Percentiles rank a stretch among this genome's conserved stretches.
Evolutionary conservation across 2,888 invertebrate genomes (phyloP).

Genomic region (Hypercompe scribonia): DNA sequence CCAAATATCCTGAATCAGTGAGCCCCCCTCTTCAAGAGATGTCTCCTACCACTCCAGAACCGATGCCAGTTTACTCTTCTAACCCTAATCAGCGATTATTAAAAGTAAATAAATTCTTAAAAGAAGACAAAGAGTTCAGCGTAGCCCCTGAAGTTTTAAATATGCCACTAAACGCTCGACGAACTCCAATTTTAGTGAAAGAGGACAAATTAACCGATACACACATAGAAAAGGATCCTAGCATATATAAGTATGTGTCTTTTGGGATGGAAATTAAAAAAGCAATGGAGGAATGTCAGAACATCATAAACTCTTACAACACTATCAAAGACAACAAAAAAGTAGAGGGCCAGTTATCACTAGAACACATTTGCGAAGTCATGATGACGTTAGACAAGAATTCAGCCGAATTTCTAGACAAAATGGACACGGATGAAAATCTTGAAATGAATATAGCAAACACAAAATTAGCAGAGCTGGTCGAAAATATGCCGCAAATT

Average conservation of each 20-base stretch:
- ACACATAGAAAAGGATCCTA: constrained; percentile 62
- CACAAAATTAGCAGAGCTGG: constrained; percentile 72
- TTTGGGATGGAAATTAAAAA: constrained; percentile 81
- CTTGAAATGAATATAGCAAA: constrained; percentile 67
- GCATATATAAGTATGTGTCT: constrained; percentile 75
- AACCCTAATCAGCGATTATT: constrained; percentile 72
- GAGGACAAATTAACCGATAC: constrained; percentile 54
- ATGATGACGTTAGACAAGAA: constrained; percentile 80
- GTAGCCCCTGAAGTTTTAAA: constrained; percentile 64
- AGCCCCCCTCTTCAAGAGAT: constrained; percentile 81
- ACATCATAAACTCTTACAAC: constrained; percentile 79
- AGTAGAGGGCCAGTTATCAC: constrained; percentile 62
- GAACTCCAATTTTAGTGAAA: constrained; percentile 59
- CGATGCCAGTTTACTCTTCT: constrained; percentile 68
- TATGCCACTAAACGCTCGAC: constrained; percentile 67
- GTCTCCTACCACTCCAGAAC: constrained; percentile 75
- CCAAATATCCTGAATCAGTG: constrained; percentile 74
- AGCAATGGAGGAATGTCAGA: constrained; percentile 83
- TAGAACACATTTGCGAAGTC: constrained; percentile 79
- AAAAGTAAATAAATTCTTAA: constrained; percentile 70
- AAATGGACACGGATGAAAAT: constrained; percentile 68
- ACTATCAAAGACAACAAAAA: constrained; percentile 66
- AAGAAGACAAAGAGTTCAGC: constrained; percentile 60
- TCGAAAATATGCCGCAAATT: constrained; percentile 81
- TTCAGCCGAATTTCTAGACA: constrained; percentile 73